phyloP scores from a whole-genome alignment of 2,113 vertebrate genomes.

The Chunga burmeisteri region DNA sequence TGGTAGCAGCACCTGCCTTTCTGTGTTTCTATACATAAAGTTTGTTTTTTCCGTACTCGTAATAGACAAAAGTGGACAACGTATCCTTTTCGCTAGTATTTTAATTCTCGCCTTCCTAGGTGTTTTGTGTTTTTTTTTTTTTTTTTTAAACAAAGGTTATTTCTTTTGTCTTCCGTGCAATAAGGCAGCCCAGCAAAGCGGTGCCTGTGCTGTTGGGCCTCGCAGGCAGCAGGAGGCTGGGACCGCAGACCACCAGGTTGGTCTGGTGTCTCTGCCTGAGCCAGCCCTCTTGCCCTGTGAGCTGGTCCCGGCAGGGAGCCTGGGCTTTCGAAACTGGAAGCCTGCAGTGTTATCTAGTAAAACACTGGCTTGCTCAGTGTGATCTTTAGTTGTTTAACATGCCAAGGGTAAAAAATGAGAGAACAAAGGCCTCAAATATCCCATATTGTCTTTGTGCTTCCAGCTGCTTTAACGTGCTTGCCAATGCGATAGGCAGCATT shows the following conservation, averaged over 20 bases:
- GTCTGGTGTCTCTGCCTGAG: background rate
- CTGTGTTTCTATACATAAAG: background rate
- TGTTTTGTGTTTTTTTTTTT: background rate
- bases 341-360: background rate
- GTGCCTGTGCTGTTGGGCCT: background rate
- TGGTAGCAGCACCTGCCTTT: background rate
- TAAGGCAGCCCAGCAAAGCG: background rate
- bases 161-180: background rate
- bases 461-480: constrained; percentile 25
- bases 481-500: background rate
- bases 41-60: background rate
- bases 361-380: background rate
- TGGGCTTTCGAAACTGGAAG: background rate
- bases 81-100: background rate
- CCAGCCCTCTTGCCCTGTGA: background rate
- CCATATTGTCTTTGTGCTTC: background rate
- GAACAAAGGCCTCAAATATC: background rate
- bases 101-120: background rate
- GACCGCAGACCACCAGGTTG: background rate
- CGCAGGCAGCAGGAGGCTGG: background rate
- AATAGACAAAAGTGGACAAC: background rate
- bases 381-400: constrained; percentile 16
- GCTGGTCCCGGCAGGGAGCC: background rate
- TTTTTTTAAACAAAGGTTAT: background rate
- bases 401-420: background rate